A percentile compares a stretch with the other conserved stretches of the same genome.
Evolutionary conservation across 2,797 vertebrate species (phyloP).

Genomic region (Eulemur mongoz): DNA sequence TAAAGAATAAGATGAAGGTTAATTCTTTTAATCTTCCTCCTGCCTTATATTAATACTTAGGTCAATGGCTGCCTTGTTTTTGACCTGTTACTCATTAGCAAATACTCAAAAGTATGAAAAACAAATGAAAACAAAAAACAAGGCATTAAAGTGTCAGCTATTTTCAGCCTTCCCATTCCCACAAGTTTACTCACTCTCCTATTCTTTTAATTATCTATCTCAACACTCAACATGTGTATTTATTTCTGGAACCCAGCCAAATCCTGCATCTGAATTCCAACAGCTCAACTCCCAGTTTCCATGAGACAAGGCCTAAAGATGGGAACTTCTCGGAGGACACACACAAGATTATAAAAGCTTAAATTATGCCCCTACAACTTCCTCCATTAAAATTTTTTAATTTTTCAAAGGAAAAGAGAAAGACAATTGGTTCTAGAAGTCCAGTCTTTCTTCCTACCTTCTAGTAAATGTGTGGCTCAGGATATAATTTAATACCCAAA

Average conservation of each 20-base stretch:
- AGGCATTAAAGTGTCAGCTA: slow-evolving; percentile 47
- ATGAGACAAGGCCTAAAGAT: slow-evolving; percentile 76
- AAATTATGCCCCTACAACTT: neutral
- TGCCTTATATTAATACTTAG: slow-evolving; percentile 73
- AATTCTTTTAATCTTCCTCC: slow-evolving; percentile 86
- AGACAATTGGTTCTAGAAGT: neutral
- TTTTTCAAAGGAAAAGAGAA: slow-evolving; percentile 35
- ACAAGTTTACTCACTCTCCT: slow-evolving; percentile 46
- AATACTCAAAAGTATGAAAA: slow-evolving; percentile 74
- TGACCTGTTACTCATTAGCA: slow-evolving; percentile 67
- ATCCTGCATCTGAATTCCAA: slow-evolving; percentile 79
- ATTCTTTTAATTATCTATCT: slow-evolving; percentile 56
- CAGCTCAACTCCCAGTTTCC: slow-evolving; percentile 81
- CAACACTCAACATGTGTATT: slow-evolving; percentile 62
- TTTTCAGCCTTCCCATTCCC: neutral
- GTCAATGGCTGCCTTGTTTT: slow-evolving; percentile 80
- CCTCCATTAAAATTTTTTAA: neutral
- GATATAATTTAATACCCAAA: neutral
- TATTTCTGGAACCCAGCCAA: slow-evolving; percentile 77
- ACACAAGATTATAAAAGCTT: neutral
- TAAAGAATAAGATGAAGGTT: slow-evolving; percentile 77
- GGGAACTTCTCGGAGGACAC: slow-evolving; percentile 47
- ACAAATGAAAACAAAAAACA: slow-evolving; percentile 20
- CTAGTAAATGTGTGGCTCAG: neutral
- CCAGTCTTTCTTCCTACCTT: neutral